Percentiles rank a stretch among this genome's conserved stretches.
Evolutionary conservation across 1,140 invertebrate genomes (phyloP).

Genomic region (Halictus rubicundus): DNA sequence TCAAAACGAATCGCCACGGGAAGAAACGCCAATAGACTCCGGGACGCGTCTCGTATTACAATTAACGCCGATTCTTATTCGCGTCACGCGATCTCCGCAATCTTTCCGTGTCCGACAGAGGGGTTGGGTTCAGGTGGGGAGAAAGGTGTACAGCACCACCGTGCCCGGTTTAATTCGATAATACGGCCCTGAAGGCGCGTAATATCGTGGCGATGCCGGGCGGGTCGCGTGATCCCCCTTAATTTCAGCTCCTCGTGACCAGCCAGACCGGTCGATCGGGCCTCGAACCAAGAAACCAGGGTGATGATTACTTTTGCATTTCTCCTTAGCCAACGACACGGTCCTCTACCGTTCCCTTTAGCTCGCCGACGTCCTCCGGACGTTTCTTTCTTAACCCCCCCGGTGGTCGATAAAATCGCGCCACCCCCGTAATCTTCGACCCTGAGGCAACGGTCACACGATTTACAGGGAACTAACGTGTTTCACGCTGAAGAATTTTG

Average conservation of each 20-base stretch:
- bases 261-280: neutral
- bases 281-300: constrained; percentile 28
- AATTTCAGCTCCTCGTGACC: constrained; percentile 42
- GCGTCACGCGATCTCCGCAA: constrained; percentile 47
- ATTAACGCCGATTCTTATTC: constrained; percentile 44
- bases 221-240: constrained; percentile 57
- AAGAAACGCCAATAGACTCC: constrained; percentile 5
- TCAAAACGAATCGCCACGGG: constrained; percentile 8
- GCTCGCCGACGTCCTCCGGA: neutral
- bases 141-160: too few relatives aligned
- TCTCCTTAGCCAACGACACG: constrained; percentile 34
- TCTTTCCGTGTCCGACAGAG: constrained; percentile 19
- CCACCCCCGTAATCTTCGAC: neutral
- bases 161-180: constrained; percentile 60
- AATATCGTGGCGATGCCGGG: constrained; percentile 39
- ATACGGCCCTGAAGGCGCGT: constrained; percentile 44
- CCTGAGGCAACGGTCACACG: neutral
- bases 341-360: constrained; percentile 4
- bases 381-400: neutral
- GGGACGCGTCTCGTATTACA: constrained; percentile 38
- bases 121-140: neutral
- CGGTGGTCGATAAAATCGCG: constrained; percentile 26
- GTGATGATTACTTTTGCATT: constrained; percentile 62
- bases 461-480: too few relatives aligned
- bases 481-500: too few relatives aligned